Evolutionary conservation across 2,113 vertebrate species (phyloP).

Genomic region (Hiodon alosoides): DNA sequence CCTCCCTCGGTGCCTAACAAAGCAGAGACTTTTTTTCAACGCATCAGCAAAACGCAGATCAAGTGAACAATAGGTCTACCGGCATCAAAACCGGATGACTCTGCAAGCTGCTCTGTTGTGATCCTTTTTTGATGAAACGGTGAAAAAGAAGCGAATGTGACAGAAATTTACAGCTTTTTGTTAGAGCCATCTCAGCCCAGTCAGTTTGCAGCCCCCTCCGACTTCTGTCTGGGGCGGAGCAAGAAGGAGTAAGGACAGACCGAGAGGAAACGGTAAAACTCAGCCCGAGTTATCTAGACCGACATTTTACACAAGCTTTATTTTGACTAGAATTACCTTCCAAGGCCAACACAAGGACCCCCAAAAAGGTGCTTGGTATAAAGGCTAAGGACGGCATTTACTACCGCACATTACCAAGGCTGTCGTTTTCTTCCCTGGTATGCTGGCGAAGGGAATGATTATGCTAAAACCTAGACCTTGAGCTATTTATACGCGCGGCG

Average conservation of each 20-base stretch:
- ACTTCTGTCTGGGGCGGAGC: not conserved
- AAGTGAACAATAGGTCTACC: conserved; percentile 51
- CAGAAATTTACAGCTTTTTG: conserved; percentile 36
- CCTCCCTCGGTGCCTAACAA: conserved; percentile 28
- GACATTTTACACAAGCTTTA: not conserved
- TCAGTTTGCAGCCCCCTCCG: not conserved
- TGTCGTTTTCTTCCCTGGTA: not conserved
- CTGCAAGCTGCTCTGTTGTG: conserved; percentile 58
- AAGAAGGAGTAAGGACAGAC: too few relatives aligned
- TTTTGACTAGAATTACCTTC: not conserved
- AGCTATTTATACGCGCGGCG: conserved; percentile 4
- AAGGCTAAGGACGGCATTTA: not conserved
- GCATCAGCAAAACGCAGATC: conserved; percentile 63
- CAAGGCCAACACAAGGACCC: not conserved
- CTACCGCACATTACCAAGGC: not conserved
- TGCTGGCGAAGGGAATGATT: not conserved
- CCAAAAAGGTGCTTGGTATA: not conserved
- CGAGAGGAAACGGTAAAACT: too few relatives aligned
- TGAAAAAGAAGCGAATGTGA: conserved; percentile 46
- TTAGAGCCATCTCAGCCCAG: not conserved
- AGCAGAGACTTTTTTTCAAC: conserved; percentile 44
- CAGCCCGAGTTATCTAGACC: too few relatives aligned
- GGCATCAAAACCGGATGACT: conserved; percentile 63
- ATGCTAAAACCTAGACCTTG: conserved; percentile 6
- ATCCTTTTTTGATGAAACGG: conserved; percentile 60